Evolutionary conservation across 2,113 vertebrate species (phyloP).

Genomic region (Heloderma charlesbogerti): DNA sequence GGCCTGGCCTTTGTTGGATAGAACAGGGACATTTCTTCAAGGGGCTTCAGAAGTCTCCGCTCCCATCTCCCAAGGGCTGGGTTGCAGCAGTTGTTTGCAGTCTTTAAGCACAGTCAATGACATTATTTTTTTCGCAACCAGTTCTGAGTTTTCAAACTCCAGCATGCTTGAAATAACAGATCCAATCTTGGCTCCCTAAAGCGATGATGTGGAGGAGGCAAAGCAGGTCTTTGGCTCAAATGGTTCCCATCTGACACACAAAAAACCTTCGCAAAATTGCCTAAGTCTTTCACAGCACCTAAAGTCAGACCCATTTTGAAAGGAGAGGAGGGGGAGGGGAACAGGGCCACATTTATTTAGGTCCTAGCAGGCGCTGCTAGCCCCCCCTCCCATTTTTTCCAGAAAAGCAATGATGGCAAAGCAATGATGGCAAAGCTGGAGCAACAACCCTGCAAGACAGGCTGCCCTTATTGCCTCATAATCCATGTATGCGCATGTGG

Average conservation of each 20-base stretch:
- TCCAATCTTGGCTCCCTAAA: neutral
- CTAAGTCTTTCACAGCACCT: neutral
- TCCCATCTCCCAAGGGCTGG: neutral
- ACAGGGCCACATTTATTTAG: too few species aligned
- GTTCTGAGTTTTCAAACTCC: neutral
- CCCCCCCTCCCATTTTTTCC: too few species aligned
- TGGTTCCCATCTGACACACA: neutral
- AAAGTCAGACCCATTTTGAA: neutral
- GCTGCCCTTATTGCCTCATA: too few species aligned
- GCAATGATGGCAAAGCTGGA: too few species aligned
- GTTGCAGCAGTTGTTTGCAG: too few species aligned
- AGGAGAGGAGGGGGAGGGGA: neutral
- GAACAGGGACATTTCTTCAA: neutral
- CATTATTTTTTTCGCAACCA: neutral
- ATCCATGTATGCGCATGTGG: too few species aligned
- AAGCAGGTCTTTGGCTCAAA: neutral
- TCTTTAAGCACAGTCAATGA: neutral
- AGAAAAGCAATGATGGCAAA: too few species aligned
- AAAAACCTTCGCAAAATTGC: neutral
- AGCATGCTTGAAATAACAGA: neutral
- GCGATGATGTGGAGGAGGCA: neutral
- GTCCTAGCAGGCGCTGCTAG: too few species aligned
- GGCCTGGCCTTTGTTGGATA: neutral
- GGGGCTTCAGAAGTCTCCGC: neutral
- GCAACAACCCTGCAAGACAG: too few species aligned